Conservation (phyloP, 1,140 invertebrate genomes). For the Gryllus bimaculatus region DNA sequence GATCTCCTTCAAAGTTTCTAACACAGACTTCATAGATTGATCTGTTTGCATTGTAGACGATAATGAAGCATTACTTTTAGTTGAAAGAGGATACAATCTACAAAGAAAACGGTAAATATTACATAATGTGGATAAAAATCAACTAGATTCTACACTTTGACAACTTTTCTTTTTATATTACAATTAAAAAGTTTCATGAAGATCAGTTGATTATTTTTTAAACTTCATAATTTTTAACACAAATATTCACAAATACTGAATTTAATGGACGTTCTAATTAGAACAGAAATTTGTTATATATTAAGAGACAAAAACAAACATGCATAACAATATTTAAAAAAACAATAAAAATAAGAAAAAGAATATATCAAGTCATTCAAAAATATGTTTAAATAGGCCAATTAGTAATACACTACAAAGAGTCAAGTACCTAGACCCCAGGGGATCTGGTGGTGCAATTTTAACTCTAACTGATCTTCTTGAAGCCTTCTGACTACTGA, state of each 20-base stretch:
- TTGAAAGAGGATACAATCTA: neutral
- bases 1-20: neutral
- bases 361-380: neutral
- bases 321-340: neutral
- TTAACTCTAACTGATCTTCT: slow-evolving; percentile 5
- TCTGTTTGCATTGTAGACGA: neutral
- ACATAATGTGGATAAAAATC: too few relatives aligned
- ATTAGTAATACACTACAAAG: neutral
- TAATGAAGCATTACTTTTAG: neutral
- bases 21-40: neutral
- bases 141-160: too few relatives aligned
- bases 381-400: neutral
- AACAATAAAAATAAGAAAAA: neutral
- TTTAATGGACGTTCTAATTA: neutral
- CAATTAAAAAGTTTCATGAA: neutral
- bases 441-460: neutral
- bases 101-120: neutral
- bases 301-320: neutral
- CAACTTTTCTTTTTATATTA: too few relatives aligned
- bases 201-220: neutral
- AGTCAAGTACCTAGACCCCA: neutral
- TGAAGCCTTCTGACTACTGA: slow-evolving; percentile 1
- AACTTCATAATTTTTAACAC: neutral
- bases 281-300: neutral
- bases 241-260: neutral